Evolutionary conservation across 2,888 invertebrate species (phyloP), one percentile per base, ranked within the genome.

Genomic region (Eulithis prunata): DNA sequence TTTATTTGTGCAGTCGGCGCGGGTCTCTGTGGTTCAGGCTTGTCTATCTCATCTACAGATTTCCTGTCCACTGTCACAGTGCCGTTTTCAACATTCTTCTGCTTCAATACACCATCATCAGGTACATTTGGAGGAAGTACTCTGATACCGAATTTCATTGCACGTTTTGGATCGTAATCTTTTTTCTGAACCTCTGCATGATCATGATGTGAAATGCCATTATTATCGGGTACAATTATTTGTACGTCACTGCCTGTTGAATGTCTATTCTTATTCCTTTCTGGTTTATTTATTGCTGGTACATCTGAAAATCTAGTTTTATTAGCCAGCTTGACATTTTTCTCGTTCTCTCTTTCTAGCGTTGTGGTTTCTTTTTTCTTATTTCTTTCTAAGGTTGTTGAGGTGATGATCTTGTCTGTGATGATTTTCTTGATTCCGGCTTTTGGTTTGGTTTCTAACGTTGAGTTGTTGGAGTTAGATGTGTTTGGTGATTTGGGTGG

Each of bases 101-200:
- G 90, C 74, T 88, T 93, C 13, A 93, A 74, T 0, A 93, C 88
- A 38, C 93, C 94, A 72, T 94, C 94, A 77, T 94, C 93, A 41
- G 93, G 93, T 45, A 94, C 87, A 67, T 93, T 94, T 5, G 94
- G 94, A 12, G 95, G 95, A 4, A 96, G 83, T 0, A 96, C 96
- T 78, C 95, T 92, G 60, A 96, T 95, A 0, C 96, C 96, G 62
- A 96, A 96, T 80, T 96, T 96, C 84, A 94, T 94, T 56, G 93
- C 95, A 66, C 94, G 93, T 72, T 94, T 94, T 0, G 91, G 87
- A 66, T 94, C 94, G 52, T 93, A 90, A 72, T 94, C 94, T 69
- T 91, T 89, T 78, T 94, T 94, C 76, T 94, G 94, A 0, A 87
- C 79, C 83, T 94, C 94, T 1, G 87, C 81, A 41, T 92, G 90